Evolutionary conservation across 2,797 vertebrate species (phyloP).

Genomic region (Megalops cyprinoides): DNA sequence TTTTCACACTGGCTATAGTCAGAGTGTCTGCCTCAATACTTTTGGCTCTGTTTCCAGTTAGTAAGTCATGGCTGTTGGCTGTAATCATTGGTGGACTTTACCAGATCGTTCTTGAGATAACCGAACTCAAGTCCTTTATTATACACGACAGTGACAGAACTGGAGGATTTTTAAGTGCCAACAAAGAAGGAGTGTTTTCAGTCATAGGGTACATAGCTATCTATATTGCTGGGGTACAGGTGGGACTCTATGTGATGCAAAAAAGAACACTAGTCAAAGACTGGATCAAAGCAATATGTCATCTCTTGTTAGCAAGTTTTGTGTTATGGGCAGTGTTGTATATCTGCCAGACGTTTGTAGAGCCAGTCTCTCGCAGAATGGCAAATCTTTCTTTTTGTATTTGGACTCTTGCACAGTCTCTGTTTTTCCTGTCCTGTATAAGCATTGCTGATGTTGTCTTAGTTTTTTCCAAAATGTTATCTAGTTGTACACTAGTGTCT

Average conservation of each 20-base stretch:
- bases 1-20: conserved; percentile 89
- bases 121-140: conserved; percentile 81
- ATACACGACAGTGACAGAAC: conserved; percentile 76
- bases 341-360: conserved; percentile 67
- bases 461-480: conserved; percentile 78
- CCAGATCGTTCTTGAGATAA: conserved; percentile 78
- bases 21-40: conserved; percentile 81
- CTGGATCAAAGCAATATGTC: conserved; percentile 71
- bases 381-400: conserved; percentile 89
- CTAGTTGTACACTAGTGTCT: conserved; percentile 71
- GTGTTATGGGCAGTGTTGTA: conserved; percentile 67
- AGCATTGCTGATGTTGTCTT: conserved; percentile 76
- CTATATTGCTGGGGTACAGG: conserved; percentile 88
- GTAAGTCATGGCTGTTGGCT: conserved; percentile 76
- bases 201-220: conserved; percentile 83
- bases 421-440: conserved; percentile 77
- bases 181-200: conserved; percentile 92
- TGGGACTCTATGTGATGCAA: conserved; percentile 80
- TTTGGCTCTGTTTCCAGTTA: conserved; percentile 73
- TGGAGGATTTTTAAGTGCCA: conserved; percentile 83
- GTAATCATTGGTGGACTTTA: conserved; percentile 74
- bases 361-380: conserved; percentile 87
- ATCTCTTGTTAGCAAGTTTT: conserved; percentile 63
- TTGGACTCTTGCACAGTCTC: conserved; percentile 84
- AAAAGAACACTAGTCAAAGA: conserved; percentile 71